Conservation (phyloP, 2,113 vertebrate genomes). For the Macquaria ambigua region DNA sequence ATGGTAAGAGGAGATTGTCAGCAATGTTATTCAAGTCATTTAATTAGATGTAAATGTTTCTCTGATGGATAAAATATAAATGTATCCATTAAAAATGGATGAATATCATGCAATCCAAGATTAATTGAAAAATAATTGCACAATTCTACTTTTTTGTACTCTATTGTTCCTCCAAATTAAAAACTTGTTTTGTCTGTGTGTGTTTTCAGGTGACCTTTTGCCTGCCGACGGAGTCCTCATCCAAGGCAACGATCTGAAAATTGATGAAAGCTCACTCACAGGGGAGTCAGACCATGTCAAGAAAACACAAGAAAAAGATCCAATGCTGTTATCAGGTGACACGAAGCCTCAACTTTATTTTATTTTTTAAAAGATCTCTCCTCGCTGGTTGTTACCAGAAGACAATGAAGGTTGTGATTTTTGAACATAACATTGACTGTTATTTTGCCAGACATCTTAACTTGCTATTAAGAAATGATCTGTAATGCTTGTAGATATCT, state of each 20-base stretch:
- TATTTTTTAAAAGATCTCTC: neutral
- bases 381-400: neutral
- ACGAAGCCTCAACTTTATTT: neutral
- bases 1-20: slow-evolving; percentile 86
- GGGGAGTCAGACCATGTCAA: slow-evolving; percentile 99
- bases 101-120: neutral
- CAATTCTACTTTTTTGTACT: neutral
- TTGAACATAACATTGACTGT: neutral
- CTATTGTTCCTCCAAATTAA: slow-evolving; percentile 8
- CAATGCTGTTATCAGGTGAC: slow-evolving; percentile 96
- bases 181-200: neutral
- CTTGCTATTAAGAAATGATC: neutral
- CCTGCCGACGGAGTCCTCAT: slow-evolving; percentile 96
- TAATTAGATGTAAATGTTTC: neutral
- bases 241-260: slow-evolving; percentile 98
- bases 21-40: neutral
- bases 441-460: neutral
- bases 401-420: neutral
- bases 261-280: slow-evolving; percentile 98
- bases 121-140: neutral
- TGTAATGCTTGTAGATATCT: neutral
- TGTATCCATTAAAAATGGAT: neutral
- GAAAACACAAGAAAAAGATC: slow-evolving; percentile 94
- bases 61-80: neutral
- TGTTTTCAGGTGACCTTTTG: slow-evolving; percentile 93